Base-by-base conservation (phyloP, 2,888 invertebrate species). In the Andrena haemorrhoa region DNA sequence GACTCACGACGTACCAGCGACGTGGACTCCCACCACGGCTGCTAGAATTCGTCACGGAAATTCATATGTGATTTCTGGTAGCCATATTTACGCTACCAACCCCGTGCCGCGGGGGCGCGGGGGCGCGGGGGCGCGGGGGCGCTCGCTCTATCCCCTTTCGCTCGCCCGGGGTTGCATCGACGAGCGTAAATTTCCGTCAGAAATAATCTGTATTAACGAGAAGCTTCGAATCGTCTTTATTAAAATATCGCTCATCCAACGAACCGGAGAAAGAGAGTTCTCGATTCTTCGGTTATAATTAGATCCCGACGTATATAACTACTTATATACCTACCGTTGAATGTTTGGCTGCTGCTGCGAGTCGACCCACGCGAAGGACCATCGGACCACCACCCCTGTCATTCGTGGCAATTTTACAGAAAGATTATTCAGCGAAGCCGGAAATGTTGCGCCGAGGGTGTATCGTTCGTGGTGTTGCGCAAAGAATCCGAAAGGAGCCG, bases 1-100 rank as follows among this genome's bases (percentile, higher is more conserved):
- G 94, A 89, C 92, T 91, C 92, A 89, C 89, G 85, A 87, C 89
- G 82, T 89, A 83, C 87, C 82, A 86, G 79, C 90, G 85, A 87
- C 89, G 90, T 86, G 64, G 82, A 84, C 90, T 88, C 91, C 92
- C 92, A 90, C 90, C 89, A 88, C 90, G 84, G 71, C 16, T 75
- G 82, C 78, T 85, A 63, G 68, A 81, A 82, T 83, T 86, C 90
- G 87, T 89, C 90, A 86, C 86, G 85, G 86, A 90, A 89, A 92
- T 91, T 92, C 91, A 90, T 91, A 88, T 82, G 75, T 29, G 70
- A 56, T 64, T 41, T 69, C 74, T 65, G 47, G 35, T 58, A 2
- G 33, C 66, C 71, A 65, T 74, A 63, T 66, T 70, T 76, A 23
- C 29, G 20, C 49, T 2, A 0, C 29, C 10, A 20, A 56, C 47